Percentiles rank a stretch among this genome's conserved stretches.
phyloP scores from a whole-genome alignment of 2,888 invertebrate genomes.

The Polydrusus pterygomalis region DNA sequence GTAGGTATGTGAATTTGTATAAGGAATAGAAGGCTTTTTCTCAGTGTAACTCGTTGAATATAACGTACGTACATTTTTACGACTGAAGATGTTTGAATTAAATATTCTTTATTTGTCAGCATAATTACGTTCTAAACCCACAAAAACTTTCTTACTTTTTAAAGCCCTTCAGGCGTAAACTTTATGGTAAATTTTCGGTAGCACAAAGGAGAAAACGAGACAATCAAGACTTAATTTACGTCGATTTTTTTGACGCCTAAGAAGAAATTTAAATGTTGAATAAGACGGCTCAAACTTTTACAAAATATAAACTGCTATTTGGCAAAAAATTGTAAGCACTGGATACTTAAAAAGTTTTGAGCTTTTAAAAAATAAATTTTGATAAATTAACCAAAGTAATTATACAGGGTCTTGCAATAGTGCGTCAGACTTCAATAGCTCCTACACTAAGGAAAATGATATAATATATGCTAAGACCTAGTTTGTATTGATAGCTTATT shows the following conservation, averaged over 20 bases:
- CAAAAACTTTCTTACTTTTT: conserved; percentile 12
- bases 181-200: conserved; percentile 15
- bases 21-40: no score
- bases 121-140: conserved; percentile 10
- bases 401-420: no score
- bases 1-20: no score
- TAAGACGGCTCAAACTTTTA: not conserved
- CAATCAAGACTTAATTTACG: conserved; percentile 20
- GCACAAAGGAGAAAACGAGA: conserved; percentile 17
- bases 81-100: not conserved
- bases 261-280: conserved; percentile 15
- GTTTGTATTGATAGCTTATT: no score
- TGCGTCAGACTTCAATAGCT: no score
- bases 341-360: not conserved
- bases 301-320: conserved; percentile 7
- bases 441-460: no score
- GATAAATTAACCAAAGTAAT: no score
- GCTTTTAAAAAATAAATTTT: no score
- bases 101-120: conserved; percentile 16
- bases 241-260: conserved; percentile 9
- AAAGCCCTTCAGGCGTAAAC: not conserved
- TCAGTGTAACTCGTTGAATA: no score
- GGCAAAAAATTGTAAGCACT: not conserved
- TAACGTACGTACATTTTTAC: not conserved
- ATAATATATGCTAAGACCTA: no score